These are phyloP conservation scores for Drosophila melanica DNA, from an alignment of 1,140 invertebrate genomes.

Conservation along the genomic window DNA sequence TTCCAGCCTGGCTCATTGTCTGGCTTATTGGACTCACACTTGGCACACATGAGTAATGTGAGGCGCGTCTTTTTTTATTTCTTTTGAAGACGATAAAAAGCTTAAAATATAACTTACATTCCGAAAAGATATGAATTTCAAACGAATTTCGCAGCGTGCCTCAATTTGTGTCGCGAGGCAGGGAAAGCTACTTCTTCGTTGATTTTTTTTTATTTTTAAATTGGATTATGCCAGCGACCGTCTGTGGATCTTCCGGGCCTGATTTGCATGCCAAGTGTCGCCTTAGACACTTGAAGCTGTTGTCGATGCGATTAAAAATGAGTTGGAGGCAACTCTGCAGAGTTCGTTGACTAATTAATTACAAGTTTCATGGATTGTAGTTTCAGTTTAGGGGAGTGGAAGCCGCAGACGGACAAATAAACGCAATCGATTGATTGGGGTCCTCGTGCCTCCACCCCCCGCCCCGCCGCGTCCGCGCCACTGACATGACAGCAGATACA, in stretches of 20 bases:
- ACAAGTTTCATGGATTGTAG: constrained; percentile 23
- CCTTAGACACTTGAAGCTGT: neutral
- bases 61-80: constrained; percentile 43
- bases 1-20: constrained; percentile 26
- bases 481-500: constrained; percentile 16
- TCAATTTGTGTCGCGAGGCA: constrained; percentile 56
- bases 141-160: constrained; percentile 56
- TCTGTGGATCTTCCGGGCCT: constrained; percentile 14
- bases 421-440: constrained; percentile 47
- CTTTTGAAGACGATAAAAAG: constrained; percentile 76
- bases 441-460: neutral
- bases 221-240: constrained; percentile 66
- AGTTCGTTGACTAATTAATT: constrained; percentile 63
- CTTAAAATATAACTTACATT: constrained; percentile 80
- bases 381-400: constrained; percentile 6
- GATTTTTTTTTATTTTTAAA: constrained; percentile 75
- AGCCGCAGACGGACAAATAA: constrained; percentile 56
- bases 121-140: constrained; percentile 81
- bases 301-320: constrained; percentile 49
- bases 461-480: neutral
- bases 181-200: constrained; percentile 24
- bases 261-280: constrained; percentile 61
- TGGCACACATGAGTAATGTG: constrained; percentile 68
- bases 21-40: constrained; percentile 28
- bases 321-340: constrained; percentile 27